Base-by-base conservation (phyloP, 2,113 vertebrate genomes). In the Callocephalon fimbriatum region DNA sequence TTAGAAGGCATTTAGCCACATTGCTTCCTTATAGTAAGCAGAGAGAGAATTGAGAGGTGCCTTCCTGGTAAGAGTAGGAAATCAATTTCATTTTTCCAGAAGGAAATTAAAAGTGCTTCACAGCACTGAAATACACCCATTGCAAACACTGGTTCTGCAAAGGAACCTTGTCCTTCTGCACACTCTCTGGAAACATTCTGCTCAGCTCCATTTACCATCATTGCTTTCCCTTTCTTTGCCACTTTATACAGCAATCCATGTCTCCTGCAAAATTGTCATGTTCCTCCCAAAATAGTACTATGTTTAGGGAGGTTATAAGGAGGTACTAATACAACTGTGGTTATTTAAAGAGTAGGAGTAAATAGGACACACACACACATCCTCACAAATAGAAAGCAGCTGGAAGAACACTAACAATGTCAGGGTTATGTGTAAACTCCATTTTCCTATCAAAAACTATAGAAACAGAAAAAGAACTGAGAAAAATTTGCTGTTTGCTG, bases 341-440 rank as follows among this genome's bases (percentile, higher is more conserved):
- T 89, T 96, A 89, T 96, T 94, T 95, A 95, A 92, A 89, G 80
- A 85, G 73, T 7, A 91, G 61, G 58, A 94, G 95, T 86, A 95
- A 93, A 92, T 89, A 32, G 26, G 91, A 92, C 70, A 97, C 74
- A 85, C 38, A 38, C 15, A 15, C 15, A 15, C 12, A 0, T 27
- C 74, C 22, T 6, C 44, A 47, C 87, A 95, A 91, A 97, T 78
- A 84, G 68, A 88, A 95, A 94, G 83, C 96, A 96, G 86, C 93
- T 93, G 96, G 90, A 94, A 76, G 94, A 76, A 63, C 22, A 91
- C 63, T 80, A 74, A 86, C 74, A 80, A 54, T 50, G 78, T 88
- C 89, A 77, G 70, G 72, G 51, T 42, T 62, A 66, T 40, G 77
- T 83, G 78, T 90, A 95, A 95, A 96, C 81, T 81, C 65, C 47